These are phyloP conservation scores for Carettochelys insculpta DNA, from an alignment of 2,113 vertebrate genomes.

Conservation along the genomic window DNA sequence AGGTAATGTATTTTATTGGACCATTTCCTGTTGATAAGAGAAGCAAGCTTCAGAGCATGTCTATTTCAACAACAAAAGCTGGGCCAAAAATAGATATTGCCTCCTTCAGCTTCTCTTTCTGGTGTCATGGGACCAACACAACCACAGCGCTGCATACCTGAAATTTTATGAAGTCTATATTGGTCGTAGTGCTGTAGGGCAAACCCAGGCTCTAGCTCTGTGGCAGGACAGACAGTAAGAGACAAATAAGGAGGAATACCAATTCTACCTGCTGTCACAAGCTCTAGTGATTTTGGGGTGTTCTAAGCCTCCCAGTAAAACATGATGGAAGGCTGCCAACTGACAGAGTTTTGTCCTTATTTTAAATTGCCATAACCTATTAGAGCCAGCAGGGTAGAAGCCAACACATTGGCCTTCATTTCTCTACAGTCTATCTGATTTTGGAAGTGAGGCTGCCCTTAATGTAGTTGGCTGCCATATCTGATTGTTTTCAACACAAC, in stretches of 20 bases:
- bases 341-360: neutral
- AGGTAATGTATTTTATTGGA: neutral
- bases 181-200: neutral
- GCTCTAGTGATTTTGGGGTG: neutral
- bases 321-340: neutral
- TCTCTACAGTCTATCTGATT: neutral
- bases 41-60: no score
- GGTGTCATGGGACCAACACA: neutral
- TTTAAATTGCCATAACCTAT: neutral
- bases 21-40: neutral
- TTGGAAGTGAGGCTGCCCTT: neutral
- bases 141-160: neutral
- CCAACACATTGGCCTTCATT: neutral
- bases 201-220: neutral
- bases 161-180: neutral
- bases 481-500: neutral
- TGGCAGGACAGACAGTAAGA: neutral
- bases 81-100: neutral
- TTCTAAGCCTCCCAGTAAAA: neutral
- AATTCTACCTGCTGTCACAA: neutral
- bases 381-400: neutral
- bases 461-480: neutral
- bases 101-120: neutral
- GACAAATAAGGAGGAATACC: neutral
- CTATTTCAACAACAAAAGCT: neutral